phyloP scores from a whole-genome alignment of 2,888 invertebrate species.

The Noctua janthe region DNA sequence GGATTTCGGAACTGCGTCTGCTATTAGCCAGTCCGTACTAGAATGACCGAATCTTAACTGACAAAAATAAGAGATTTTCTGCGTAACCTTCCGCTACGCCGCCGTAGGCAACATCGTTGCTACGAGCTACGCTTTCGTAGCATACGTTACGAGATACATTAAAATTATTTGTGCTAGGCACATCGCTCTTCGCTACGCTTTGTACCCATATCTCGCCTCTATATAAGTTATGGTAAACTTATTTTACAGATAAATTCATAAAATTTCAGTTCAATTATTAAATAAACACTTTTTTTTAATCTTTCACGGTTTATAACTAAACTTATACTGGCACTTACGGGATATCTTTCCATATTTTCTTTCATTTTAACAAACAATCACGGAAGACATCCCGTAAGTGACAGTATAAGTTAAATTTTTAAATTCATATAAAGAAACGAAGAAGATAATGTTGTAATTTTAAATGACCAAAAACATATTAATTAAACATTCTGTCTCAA shows the following conservation, averaged over 20 bases:
- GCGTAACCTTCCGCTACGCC: background rate
- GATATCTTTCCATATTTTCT: too few species aligned
- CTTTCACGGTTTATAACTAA: too few species aligned
- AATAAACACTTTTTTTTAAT: too few species aligned
- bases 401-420: background rate
- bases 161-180: background rate
- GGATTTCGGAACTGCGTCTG: background rate
- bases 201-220: background rate
- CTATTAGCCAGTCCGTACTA: background rate
- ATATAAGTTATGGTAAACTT: background rate
- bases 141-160: background rate
- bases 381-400: too few species aligned
- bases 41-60: background rate
- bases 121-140: conserved; percentile 6
- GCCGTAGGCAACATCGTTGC: background rate
- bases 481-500: background rate
- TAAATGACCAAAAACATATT: too few species aligned
- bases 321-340: too few species aligned
- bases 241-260: background rate
- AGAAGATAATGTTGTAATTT: background rate
- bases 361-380: too few species aligned
- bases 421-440: background rate
- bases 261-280: background rate
- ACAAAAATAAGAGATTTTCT: background rate
- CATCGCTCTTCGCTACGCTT: background rate